Percentiles rank a stretch among this genome's conserved stretches.
Conservation (phyloP, 2,888 invertebrate genomes). For the Aethes cnicana region DNA sequence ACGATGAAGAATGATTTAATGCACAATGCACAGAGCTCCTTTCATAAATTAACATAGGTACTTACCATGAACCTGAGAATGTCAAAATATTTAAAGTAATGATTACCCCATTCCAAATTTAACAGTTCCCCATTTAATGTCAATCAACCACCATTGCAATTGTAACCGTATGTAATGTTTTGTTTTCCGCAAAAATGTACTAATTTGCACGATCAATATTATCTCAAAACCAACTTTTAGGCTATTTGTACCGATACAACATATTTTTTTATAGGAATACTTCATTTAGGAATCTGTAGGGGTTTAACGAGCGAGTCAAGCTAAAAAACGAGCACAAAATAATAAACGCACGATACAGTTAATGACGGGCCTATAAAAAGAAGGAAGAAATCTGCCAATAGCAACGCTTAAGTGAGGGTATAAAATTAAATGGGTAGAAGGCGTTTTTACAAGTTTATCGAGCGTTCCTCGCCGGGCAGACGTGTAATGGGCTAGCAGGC, state of each 20-base stretch:
- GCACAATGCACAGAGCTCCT: no score
- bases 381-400: conserved; percentile 78
- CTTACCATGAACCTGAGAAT: no score
- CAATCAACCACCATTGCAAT: no score
- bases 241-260: conserved; percentile 36
- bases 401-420: conserved; percentile 76
- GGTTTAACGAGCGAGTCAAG: conserved; percentile 50
- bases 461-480: conserved; percentile 79
- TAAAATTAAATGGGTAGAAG: conserved; percentile 81
- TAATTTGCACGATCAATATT: no score
- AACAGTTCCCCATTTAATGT: no score
- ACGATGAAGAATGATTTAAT: no score
- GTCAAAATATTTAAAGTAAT: no score
- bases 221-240: no score
- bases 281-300: conserved; percentile 4
- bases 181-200: no score
- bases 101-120: no score
- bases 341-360: conserved; percentile 70
- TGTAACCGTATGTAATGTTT: no score
- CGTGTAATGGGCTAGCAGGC: conserved; percentile 77
- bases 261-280: conserved; percentile 6
- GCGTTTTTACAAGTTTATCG: conserved; percentile 82
- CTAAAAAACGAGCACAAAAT: conserved; percentile 58
- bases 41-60: no score
- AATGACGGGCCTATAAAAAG: conserved; percentile 68